A percentile compares a stretch with the other conserved stretches of the same genome.
These are phyloP conservation scores for rabbit (Oryctolagus cuniculus) DNA, from an alignment of 2,113 vertebrate genomes.

Conservation along the genomic window DNA sequence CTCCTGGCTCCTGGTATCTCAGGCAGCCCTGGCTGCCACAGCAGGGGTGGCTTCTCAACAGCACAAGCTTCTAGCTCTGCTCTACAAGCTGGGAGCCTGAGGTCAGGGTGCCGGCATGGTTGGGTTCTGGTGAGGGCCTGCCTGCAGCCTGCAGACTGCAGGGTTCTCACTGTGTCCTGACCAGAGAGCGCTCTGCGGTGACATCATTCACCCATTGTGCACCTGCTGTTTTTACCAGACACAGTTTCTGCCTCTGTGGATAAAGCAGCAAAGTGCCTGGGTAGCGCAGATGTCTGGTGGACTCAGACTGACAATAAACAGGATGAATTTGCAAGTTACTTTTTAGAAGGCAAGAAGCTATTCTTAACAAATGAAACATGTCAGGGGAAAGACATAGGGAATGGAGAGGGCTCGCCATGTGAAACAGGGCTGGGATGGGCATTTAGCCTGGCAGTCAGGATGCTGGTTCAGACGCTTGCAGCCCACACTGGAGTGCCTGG, in stretches of 20 bases:
- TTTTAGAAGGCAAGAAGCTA: neutral
- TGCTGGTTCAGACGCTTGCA: too few relatives aligned
- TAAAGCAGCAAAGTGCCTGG: neutral
- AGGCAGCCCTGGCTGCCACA: neutral
- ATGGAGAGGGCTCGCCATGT: constrained; percentile 9
- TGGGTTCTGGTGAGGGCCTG: neutral
- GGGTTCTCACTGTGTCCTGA: neutral
- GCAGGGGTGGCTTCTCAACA: neutral
- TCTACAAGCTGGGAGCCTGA: too few relatives aligned
- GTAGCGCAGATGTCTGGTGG: neutral
- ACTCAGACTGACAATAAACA: neutral
- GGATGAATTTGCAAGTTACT: neutral
- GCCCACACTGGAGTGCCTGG: too few relatives aligned
- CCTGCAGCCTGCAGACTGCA: neutral
- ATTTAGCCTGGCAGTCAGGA: too few relatives aligned
- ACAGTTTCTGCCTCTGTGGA: neutral
- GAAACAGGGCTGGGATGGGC: neutral
- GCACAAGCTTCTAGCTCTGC: neutral
- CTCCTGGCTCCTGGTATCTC: neutral
- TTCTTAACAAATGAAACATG: constrained; percentile 74
- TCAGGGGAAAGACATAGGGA: constrained; percentile 24
- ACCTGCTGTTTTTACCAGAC: neutral
- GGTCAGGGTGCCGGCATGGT: too few relatives aligned
- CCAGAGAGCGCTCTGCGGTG: too few relatives aligned
- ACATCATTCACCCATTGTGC: too few relatives aligned